Evolutionary conservation across 2,888 invertebrate genomes (phyloP).

Genomic region (Hydraecia micacea): DNA sequence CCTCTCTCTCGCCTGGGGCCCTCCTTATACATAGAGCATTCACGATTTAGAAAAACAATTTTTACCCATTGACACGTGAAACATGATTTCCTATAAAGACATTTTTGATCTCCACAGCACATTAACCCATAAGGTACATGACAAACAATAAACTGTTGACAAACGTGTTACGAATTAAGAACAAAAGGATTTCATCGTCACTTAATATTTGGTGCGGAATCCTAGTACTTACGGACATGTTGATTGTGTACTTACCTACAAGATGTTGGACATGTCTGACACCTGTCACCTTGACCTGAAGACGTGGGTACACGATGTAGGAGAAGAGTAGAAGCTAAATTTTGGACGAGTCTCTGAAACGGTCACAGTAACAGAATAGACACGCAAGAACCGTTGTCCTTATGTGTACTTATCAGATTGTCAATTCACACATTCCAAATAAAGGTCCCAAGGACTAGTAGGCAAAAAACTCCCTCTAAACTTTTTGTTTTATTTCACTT

Average conservation of each 20-base stretch:
- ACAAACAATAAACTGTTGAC: slow-evolving; percentile 12
- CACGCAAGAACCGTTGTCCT: no score
- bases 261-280: slow-evolving; percentile 23
- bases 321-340: slow-evolving; percentile 1
- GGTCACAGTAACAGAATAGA: background rate
- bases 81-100: background rate
- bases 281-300: slow-evolving; percentile 52
- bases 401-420: no score
- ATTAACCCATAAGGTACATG: slow-evolving; percentile 16
- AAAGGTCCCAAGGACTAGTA: background rate
- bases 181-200: slow-evolving; percentile 47
- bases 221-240: slow-evolving; percentile 17
- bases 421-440: background rate
- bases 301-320: background rate
- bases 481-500: background rate
- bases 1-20: background rate
- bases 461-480: background rate
- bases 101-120: background rate
- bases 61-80: background rate
- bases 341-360: background rate
- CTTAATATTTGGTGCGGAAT: slow-evolving; percentile 42
- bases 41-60: background rate
- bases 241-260: background rate
- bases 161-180: slow-evolving; percentile 15
- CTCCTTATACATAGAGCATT: background rate